phyloP scores from a whole-genome alignment of 2,888 invertebrate species.

The Onchidella celtica region DNA sequence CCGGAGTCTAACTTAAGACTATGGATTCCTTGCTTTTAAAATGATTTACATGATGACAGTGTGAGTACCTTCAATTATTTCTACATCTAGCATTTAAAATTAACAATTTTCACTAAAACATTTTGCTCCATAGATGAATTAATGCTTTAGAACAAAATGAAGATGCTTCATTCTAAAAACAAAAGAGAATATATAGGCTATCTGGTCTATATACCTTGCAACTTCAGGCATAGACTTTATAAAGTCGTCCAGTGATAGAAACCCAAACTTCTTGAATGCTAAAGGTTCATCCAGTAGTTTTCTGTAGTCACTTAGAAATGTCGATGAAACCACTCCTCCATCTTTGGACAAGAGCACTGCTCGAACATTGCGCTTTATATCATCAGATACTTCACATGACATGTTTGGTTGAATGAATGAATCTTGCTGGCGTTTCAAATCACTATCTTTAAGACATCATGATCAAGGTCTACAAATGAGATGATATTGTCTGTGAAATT shows the following conservation, averaged over 20 bases:
- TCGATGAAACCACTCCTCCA: constrained; percentile 11
- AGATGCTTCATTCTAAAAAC: too few species aligned
- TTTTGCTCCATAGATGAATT: too few species aligned
- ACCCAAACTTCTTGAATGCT: constrained; percentile 21
- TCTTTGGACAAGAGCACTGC: constrained; percentile 15
- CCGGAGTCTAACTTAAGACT: too few species aligned
- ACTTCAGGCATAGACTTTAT: constrained; percentile 32
- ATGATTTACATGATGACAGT: too few species aligned
- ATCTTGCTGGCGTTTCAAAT: neutral
- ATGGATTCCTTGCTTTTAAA: too few species aligned
- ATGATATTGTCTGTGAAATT: neutral
- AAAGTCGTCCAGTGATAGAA: constrained; percentile 16
- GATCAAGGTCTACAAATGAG: too few species aligned
- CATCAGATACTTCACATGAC: neutral
- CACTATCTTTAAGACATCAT: too few species aligned
- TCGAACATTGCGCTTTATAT: constrained; percentile 13
- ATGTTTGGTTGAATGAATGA: neutral
- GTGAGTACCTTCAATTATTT: too few species aligned
- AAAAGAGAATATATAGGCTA: too few species aligned
- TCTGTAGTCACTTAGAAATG: constrained; percentile 25
- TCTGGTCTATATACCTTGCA: constrained; percentile 40
- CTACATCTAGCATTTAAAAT: too few species aligned
- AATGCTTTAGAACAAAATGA: too few species aligned
- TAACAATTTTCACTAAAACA: too few species aligned
- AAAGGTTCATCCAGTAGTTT: constrained; percentile 2